Conservation (phyloP, 2,888 invertebrate species). For the Bellardia pandia region DNA sequence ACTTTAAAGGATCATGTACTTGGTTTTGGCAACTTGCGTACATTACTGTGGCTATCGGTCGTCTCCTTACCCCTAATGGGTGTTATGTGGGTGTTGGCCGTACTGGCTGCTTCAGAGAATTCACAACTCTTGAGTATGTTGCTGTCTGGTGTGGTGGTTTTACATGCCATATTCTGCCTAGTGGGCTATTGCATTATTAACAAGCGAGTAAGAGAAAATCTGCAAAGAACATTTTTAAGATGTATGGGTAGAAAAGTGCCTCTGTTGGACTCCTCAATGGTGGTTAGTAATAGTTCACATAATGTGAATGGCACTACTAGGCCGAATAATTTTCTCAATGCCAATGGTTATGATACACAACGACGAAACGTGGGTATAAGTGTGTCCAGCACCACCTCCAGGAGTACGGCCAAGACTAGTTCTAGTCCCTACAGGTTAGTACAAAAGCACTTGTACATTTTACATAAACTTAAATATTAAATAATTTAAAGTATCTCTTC, state of each 20-base stretch:
- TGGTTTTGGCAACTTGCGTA: conserved; percentile 93
- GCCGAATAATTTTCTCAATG: conserved; percentile 81
- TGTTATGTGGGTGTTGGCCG: conserved; percentile 93
- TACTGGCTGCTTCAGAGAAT: conserved; percentile 90
- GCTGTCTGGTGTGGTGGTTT: conserved; percentile 90
- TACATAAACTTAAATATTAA: conserved; percentile 40
- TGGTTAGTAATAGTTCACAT: conserved; percentile 90
- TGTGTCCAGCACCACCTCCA: conserved; percentile 96
- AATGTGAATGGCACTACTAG: conserved; percentile 86
- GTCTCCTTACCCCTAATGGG: conserved; percentile 93
- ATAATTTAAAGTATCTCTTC: conserved; percentile 65
- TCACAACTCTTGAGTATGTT: conserved; percentile 90
- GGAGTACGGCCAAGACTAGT: conserved; percentile 97
- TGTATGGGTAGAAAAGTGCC: conserved; percentile 94
- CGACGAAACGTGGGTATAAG: conserved; percentile 95
- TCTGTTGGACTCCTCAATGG: conserved; percentile 90
- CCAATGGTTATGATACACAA: conserved; percentile 85
- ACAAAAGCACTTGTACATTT: conserved; percentile 3
- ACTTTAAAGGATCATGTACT: conserved; percentile 95
- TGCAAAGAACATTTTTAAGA: conserved; percentile 86
- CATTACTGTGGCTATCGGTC: conserved; percentile 94
- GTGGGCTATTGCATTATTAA: conserved; percentile 95
- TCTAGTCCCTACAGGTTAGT: conserved; percentile 94
- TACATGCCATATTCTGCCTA: conserved; percentile 93
- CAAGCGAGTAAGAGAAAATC: conserved; percentile 91